Conservation (phyloP, 1,140 invertebrate genomes). For the Drosophila lacteicornis region DNA sequence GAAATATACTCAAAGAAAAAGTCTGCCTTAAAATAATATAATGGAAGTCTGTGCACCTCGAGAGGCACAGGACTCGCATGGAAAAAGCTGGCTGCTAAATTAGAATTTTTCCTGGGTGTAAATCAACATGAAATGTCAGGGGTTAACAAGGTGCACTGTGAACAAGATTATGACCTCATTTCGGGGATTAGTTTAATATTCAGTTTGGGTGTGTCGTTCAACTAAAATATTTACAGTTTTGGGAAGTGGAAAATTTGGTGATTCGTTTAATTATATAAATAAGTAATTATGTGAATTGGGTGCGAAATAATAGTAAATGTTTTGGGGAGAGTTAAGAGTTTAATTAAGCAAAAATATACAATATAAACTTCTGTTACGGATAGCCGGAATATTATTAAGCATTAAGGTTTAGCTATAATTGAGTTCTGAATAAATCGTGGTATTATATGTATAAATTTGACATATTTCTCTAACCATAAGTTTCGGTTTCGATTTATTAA, state of each 20-base stretch:
- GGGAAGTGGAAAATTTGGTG: neutral
- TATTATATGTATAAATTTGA: neutral
- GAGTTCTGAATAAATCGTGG: neutral
- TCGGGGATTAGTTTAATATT: neutral
- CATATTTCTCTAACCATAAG: neutral
- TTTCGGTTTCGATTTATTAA: neutral
- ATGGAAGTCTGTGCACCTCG: neutral
- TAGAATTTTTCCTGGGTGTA: constrained; percentile 24
- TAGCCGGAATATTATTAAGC: no score
- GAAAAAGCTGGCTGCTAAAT: constrained; percentile 4
- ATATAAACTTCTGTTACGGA: neutral
- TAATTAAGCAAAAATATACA: neutral
- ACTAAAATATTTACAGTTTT: neutral
- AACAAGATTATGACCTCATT: neutral
- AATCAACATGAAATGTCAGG: constrained; percentile 34
- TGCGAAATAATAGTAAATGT: neutral
- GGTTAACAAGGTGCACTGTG: constrained; percentile 23
- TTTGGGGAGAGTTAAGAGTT: neutral
- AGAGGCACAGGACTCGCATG: neutral
- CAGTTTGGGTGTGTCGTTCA: neutral
- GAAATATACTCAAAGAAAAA: constrained; percentile 24
- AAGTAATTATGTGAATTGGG: neutral
- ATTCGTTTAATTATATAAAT: neutral
- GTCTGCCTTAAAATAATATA: neutral
- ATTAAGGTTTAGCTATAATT: neutral